A percentile compares a stretch with the other conserved stretches of the same genome.
These are phyloP conservation scores for Sciurus carolinensis DNA, from an alignment of 2,797 vertebrate genomes.

Conservation along the genomic window DNA sequence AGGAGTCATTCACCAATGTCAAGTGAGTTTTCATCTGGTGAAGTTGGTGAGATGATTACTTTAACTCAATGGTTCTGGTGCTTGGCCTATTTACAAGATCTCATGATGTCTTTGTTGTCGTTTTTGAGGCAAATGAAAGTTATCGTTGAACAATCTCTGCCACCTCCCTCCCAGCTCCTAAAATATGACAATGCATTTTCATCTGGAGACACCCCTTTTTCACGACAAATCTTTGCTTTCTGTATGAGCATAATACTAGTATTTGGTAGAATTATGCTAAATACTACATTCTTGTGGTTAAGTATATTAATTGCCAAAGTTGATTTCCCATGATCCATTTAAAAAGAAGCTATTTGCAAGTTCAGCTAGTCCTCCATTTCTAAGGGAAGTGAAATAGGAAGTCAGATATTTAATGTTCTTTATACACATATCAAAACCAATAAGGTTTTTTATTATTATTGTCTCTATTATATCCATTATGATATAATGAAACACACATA, in stretches of 20 bases:
- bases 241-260: neutral
- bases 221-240: neutral
- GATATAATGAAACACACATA: neutral
- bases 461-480: neutral
- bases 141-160: neutral
- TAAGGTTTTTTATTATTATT: constrained; percentile 31
- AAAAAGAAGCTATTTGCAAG: neutral
- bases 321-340: neutral
- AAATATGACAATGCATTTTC: neutral
- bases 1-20: accelerated
- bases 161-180: neutral
- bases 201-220: neutral
- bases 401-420: constrained; percentile 3
- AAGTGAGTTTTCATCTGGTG: neutral
- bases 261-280: neutral
- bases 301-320: neutral
- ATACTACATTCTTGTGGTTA: neutral
- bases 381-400: neutral
- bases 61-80: neutral
- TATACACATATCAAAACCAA: neutral
- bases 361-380: neutral
- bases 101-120: neutral
- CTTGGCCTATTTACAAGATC: neutral
- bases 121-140: constrained; percentile 52
- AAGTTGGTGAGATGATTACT: neutral